Evolutionary conservation across 1,140 invertebrate genomes (phyloP), one percentile per base, ranked within the genome.

Genomic region (Bicyclus anynana): DNA sequence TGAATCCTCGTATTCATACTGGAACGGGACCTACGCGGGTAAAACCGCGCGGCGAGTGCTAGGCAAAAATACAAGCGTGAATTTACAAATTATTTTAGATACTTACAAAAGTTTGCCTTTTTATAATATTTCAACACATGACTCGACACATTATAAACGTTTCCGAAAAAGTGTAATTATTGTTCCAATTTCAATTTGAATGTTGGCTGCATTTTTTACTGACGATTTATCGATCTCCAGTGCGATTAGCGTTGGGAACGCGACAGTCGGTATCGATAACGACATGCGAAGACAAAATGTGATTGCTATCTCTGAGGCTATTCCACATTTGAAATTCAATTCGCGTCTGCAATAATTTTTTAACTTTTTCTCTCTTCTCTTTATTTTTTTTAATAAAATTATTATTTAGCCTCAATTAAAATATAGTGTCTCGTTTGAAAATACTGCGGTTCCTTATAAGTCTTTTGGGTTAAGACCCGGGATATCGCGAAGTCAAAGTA

Each of bases 241-340:
- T 69, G 75, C 74, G 78, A 81, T 81, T 81, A 81, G 76, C 72
- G 78, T 77, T 71, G 73, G 65, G 46, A 61, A 67, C 69, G 70
- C 72, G 69, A 73, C 69, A 74, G 65, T 58, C 60, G 59, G 60
- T 75, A 71, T 72, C 78, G 77, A 77, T 80, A 73, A 76, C 65
- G 69, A 71, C 74, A 73, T 70, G 57, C 53, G 57, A 50, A 69
- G 72, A 79, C 76, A 79, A 76, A 77, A 75, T 67, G 60, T 67
- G 77, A 81, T n/a, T 81, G 29, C 33, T 76, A 81, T 81, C 77
- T 18, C 17, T 44, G 59, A 42, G 52, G 47, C 27, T 44, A 58
- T 29, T 51, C 55, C 46, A 49, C 13, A 50, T 64, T 74, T 53
- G 49, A 62, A 62, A 65, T 64, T 69, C 60, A 59, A 56, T 64